Evolutionary conservation across 2,888 invertebrate genomes (phyloP), one percentile per base, ranked within the genome.

Genomic region (Pristionchus entomophagus): DNA sequence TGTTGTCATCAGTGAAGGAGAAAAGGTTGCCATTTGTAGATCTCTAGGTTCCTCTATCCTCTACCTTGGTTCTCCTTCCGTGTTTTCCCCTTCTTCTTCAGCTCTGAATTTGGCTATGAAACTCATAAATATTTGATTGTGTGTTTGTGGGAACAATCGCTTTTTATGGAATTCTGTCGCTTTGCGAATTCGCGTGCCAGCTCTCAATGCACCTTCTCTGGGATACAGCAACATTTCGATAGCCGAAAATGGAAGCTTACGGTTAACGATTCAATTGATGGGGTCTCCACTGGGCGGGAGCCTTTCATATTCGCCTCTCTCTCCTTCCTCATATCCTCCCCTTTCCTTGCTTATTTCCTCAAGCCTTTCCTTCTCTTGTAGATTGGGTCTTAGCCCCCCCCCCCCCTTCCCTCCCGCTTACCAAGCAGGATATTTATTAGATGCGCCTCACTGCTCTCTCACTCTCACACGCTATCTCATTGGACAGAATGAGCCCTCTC

Each of bases 341-440:
- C 59, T 59, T 59, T 59, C 14, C 65, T 35, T 22, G 17, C 17
- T 65, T 65, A 10, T 14, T 14, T n/a, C 59, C 59, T 22, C 59
- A 59, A 59, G 59, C 65, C 62, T 35, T 35, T 65, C 73, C 41
- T 45, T 73, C 45, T 26, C 41, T 73, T 73, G 73, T 26, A 73
- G 73, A 35, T 26, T 17, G 10, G 73, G 45, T n/a, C 26, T 41
- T 73, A 73, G 73, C 73, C 45, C 35, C 17, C 35, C 73, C 73
- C 12, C 14, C 45, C 45, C 45, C 8, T 14, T 45, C 73, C 73
- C 12, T 45, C 45, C 45, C 45, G 45, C 45, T 45, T 45, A n/a
- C 73, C 73, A 73, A 41, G 41, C 73, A 73, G 73, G 73, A 73
- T 73, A 73, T 73, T 73, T 73, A 73, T 73, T 73, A 45, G 73